Conservation (phyloP, 2,888 invertebrate genomes). For the Drosophila antonietae region DNA sequence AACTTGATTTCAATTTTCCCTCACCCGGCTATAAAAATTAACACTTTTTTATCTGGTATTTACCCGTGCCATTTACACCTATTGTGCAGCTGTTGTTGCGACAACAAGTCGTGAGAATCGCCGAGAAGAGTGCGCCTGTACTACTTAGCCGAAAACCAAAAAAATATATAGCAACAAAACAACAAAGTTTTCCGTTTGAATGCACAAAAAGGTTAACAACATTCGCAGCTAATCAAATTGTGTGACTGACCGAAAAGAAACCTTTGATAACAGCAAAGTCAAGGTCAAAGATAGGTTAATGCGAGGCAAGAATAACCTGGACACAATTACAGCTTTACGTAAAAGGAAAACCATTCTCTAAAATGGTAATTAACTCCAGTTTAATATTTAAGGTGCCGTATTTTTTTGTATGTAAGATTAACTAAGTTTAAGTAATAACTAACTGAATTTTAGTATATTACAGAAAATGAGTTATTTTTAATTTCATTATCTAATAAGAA, state of each 20-base stretch:
- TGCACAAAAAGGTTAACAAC: constrained; percentile 50
- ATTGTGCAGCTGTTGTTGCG: constrained; percentile 23
- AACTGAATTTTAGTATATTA: background rate
- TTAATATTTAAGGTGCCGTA: background rate
- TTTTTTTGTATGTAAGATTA: background rate
- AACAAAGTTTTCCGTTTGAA: constrained; percentile 55
- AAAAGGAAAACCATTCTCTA: background rate
- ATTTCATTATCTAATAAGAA: constrained; percentile 3
- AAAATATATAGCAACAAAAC: background rate
- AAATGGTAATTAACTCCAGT: background rate
- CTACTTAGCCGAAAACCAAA: constrained; percentile 7
- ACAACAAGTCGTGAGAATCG: constrained; percentile 19
- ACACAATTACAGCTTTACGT: background rate
- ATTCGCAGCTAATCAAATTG: constrained; percentile 37
- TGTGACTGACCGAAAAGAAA: constrained; percentile 28
- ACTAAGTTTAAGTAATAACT: background rate
- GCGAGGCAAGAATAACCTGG: background rate
- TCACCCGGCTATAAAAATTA: constrained; percentile 44
- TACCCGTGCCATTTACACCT: constrained; percentile 58
- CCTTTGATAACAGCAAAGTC: constrained; percentile 12
- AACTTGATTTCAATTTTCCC: constrained; percentile 35
- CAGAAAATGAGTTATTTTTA: background rate
- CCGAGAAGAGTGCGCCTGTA: constrained; percentile 13
- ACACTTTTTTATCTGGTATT: constrained; percentile 62
- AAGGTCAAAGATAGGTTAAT: constrained; percentile 4